A percentile compares a stretch with the other conserved stretches of the same genome.
Evolutionary conservation across 2,888 invertebrate species (phyloP).

Genomic region (Sericinus montela): DNA sequence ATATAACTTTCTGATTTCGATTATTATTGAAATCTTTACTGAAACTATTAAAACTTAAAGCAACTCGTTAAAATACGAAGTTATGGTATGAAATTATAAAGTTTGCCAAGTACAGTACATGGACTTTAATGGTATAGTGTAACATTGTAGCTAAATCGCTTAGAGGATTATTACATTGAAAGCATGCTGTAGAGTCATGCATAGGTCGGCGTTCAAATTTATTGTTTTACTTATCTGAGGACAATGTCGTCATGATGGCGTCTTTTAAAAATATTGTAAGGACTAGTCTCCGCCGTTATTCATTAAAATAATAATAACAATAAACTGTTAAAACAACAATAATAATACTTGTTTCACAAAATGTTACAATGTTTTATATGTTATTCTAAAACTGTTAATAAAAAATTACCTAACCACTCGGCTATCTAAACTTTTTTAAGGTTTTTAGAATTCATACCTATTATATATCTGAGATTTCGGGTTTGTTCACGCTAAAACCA

Average conservation of each 20-base stretch:
- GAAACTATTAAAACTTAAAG: slow-evolving; percentile 13
- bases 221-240: slow-evolving; percentile 26
- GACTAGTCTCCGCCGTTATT: no score
- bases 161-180: slow-evolving; percentile 23
- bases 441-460: no score
- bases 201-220: slow-evolving; percentile 29
- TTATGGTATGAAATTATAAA: slow-evolving; percentile 12
- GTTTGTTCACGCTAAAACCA: no score
- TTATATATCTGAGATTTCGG: no score
- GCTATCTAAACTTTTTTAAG: no score
- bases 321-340: no score
- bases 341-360: no score
- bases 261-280: no score
- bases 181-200: slow-evolving; percentile 26
- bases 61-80: slow-evolving; percentile 13
- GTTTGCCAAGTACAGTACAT: slow-evolving; percentile 8
- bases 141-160: slow-evolving; percentile 22
- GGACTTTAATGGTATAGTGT: slow-evolving; percentile 12
- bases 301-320: no score
- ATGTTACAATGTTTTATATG: no score
- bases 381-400: no score
- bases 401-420: no score
- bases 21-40: slow-evolving; percentile 5
- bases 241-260: slow-evolving; percentile 28
- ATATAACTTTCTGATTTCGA: neutral